Evolutionary conservation across 2,797 vertebrate species (phyloP).

Genomic region (Poecilia gillii): DNA sequence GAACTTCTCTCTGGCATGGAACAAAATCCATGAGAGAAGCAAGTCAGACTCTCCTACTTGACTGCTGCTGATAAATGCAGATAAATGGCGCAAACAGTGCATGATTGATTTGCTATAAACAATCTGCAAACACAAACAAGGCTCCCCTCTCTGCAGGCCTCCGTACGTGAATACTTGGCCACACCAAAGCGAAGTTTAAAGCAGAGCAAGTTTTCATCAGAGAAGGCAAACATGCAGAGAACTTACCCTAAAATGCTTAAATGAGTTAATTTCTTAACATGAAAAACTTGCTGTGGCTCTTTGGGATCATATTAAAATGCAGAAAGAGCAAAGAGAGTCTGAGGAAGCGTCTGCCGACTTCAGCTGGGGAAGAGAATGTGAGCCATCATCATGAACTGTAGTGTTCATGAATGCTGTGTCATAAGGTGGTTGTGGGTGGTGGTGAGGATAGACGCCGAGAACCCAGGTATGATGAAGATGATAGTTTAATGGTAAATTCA

Average conservation of each 20-base stretch:
- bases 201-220: not conserved
- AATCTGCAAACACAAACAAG: not conserved
- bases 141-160: not conserved
- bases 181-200: not conserved
- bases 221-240: not conserved
- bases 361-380: not conserved
- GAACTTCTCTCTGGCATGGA: conserved; percentile 34
- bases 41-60: conserved; percentile 29
- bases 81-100: conserved; percentile 22
- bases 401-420: not conserved
- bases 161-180: not conserved
- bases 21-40: conserved; percentile 17
- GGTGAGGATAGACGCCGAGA: too few species aligned
- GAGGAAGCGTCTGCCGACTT: not conserved
- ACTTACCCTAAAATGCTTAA: not conserved
- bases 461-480: too few species aligned
- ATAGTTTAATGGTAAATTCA: too few species aligned
- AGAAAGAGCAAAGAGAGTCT: not conserved
- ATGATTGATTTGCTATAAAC: conserved; percentile 22
- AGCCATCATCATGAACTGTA: not conserved
- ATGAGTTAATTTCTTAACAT: not conserved
- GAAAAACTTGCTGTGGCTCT: not conserved
- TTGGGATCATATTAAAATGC: not conserved
- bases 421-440: too few species aligned
- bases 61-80: conserved; percentile 19